phyloP scores from a whole-genome alignment of 1,140 invertebrate species.

The Macrostomum lignano region DNA sequence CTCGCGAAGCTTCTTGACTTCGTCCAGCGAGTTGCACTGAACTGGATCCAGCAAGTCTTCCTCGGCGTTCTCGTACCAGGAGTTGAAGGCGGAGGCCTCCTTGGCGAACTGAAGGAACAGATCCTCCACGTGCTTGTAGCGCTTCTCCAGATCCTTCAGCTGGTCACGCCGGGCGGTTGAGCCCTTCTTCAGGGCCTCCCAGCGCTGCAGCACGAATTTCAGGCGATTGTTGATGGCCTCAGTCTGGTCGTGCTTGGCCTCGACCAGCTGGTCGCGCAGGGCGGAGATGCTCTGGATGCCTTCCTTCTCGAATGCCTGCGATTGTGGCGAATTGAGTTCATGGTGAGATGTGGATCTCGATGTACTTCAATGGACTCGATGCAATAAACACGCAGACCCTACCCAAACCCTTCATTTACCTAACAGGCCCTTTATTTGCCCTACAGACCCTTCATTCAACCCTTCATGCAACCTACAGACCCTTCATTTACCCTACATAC shows the following conservation, averaged over 20 bases:
- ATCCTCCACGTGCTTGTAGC: constrained; percentile 80
- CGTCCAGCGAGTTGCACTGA: constrained; percentile 43
- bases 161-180: constrained; percentile 64
- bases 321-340: too few relatives aligned
- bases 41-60: constrained; percentile 96
- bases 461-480: too few relatives aligned
- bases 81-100: constrained; percentile 95
- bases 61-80: constrained; percentile 99
- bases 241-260: constrained; percentile 62
- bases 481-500: too few relatives aligned
- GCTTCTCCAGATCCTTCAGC: constrained; percentile 67
- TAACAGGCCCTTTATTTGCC: too few relatives aligned
- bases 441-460: too few relatives aligned
- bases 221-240: constrained; percentile 62
- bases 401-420: too few relatives aligned
- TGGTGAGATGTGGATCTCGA: too few relatives aligned
- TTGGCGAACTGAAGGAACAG: constrained; percentile 93
- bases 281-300: constrained; percentile 89
- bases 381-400: too few relatives aligned
- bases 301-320: constrained; percentile 91
- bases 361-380: too few relatives aligned
- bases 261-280: constrained; percentile 70
- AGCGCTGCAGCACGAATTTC: constrained; percentile 49
- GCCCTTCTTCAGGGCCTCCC: constrained; percentile 68
- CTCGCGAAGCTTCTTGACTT: constrained; percentile 49